These are phyloP conservation scores for Microtus richardsoni DNA, from an alignment of 2,113 vertebrate species.

Conservation along the genomic window DNA sequence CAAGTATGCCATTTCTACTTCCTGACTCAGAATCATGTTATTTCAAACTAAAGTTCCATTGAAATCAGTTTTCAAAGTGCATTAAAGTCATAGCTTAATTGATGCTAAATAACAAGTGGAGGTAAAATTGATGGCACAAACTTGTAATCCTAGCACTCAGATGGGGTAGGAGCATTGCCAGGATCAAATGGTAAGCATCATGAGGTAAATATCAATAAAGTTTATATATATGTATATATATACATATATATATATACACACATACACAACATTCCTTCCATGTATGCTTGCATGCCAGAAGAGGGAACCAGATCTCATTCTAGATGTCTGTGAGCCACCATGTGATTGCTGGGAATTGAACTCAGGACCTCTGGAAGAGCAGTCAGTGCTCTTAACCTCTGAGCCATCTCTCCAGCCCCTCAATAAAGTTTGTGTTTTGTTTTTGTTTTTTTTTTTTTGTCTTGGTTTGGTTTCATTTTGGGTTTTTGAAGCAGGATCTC, in stretches of 20 bases:
- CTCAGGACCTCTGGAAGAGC: too few species aligned
- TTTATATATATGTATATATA: too few species aligned
- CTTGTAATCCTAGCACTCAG: background rate
- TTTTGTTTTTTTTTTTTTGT: too few species aligned
- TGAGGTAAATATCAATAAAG: background rate
- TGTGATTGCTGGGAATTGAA: too few species aligned
- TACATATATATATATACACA: too few species aligned
- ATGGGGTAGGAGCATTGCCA: background rate
- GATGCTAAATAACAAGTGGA: slow-evolving; percentile 31
- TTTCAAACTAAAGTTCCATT: slow-evolving; percentile 41
- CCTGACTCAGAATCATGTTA: slow-evolving; percentile 2
- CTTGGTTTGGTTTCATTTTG: background rate
- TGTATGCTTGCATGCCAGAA: too few species aligned
- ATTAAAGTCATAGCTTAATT: background rate
- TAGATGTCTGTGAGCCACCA: too few species aligned
- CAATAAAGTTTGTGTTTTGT: too few species aligned
- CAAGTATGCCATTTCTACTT: slow-evolving; percentile 2
- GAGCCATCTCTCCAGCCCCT: too few species aligned
- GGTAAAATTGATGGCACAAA: background rate
- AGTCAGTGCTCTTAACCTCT: too few species aligned
- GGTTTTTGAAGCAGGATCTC: background rate
- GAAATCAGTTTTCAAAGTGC: background rate
- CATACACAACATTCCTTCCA: too few species aligned
- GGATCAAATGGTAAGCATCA: background rate
- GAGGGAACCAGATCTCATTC: too few species aligned